Base-by-base conservation (phyloP, 2,113 vertebrate genomes). In the Thamnaconus septentrionalis region DNA sequence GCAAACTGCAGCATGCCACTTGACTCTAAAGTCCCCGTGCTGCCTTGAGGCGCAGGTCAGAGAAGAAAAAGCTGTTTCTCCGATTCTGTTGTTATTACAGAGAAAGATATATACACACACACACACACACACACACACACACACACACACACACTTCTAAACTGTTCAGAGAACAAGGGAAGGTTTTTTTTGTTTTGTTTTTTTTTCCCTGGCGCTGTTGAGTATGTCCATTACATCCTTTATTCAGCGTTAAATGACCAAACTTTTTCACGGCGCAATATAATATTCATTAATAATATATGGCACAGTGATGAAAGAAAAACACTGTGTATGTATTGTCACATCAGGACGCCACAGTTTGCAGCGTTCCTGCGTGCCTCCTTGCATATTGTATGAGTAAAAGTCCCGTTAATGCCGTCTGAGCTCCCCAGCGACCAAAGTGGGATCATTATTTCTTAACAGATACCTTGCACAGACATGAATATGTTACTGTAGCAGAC, bases 351-450 rank as follows among this genome's bases (percentile, higher is more conserved):
- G 31, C 52, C 49, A 41, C 46, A 64, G 57, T 66, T 55, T 69
- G 53, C 41, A 48, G 61, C 73, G 73, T 72, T 69, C 64, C 66
- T 78, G 59, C 31, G 41, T 66, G 60, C 71, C 73, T 69, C 58
- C 54, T 72, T 84, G 59, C 73, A 82, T 84, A 78, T 80, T 86
- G 63, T 51, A 82, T 82, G 73, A 86, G 69, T 47, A 61, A 70
- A 84, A 56, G 80, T 73, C 41, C 59, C 18, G 18, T 73, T 75
- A 66, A 70, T 75, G 68, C 43, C 73, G 66, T 56, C 44, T 80
- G 63, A 59, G 31, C 53, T 77, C 69, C 45, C 71, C 48, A 53
- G 58, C 45, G 75, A 75, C 56, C 59, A 67, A 59, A 60, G 47
- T 63, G 57, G 61, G 54, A 78, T 65, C 61, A 69, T 70, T 65